Percentiles rank a stretch among this genome's conserved stretches.
These are phyloP conservation scores for Piaya cayana DNA, from an alignment of 2,113 vertebrate species.

Conservation along the genomic window DNA sequence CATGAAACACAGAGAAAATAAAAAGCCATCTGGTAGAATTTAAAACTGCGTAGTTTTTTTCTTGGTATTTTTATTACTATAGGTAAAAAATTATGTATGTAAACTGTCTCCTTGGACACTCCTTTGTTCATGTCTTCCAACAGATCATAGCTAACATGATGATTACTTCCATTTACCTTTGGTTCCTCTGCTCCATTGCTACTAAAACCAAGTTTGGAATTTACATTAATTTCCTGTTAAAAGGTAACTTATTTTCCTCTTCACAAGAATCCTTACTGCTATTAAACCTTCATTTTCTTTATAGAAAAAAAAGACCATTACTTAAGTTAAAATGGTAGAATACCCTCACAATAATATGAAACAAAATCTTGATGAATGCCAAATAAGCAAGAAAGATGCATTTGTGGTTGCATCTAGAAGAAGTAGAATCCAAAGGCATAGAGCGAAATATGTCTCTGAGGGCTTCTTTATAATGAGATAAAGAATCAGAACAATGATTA, in stretches of 20 bases:
- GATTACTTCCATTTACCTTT: neutral
- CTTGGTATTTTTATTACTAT: neutral
- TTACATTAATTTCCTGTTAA: neutral
- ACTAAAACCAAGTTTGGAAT: neutral
- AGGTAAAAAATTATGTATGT: neutral
- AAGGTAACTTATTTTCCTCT: neutral
- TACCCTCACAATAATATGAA: neutral
- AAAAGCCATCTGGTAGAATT: neutral
- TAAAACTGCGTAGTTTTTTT: neutral
- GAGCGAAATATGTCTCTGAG: slow-evolving; percentile 3
- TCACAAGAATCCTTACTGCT: neutral
- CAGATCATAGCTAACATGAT: neutral
- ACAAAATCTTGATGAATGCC: neutral
- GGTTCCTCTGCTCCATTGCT: neutral
- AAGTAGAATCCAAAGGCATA: neutral
- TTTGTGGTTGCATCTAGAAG: slow-evolving; percentile 35
- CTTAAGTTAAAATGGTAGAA: neutral
- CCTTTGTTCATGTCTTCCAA: neutral
- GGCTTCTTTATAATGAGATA: slow-evolving; percentile 5
- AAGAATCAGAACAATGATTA: slow-evolving; percentile 32
- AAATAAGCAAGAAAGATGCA: neutral
- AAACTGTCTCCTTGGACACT: neutral
- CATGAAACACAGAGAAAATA: neutral
- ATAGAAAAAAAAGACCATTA: neutral
- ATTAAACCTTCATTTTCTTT: neutral